Evolutionary conservation across 53 echinoderm and acorn worm genomes (phyloP).

Genomic region (Patiria pectinifera): DNA sequence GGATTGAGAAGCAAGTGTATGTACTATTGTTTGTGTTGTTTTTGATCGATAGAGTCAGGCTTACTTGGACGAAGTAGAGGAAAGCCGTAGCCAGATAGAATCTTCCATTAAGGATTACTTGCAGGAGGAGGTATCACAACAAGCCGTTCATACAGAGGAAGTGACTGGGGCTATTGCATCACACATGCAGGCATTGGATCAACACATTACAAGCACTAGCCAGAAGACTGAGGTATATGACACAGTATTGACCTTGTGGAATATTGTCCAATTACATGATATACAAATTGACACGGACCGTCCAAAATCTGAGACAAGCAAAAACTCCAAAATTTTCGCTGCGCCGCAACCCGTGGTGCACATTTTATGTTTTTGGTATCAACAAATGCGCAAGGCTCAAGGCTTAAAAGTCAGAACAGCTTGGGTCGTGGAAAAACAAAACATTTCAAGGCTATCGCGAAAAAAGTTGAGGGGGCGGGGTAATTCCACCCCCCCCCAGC

Average conservation of each 20-base stretch:
- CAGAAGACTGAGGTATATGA: conserved; percentile 38
- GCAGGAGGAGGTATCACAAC: conserved; percentile 30
- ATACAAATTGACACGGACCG: no score
- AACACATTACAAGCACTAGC: neutral
- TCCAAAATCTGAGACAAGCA: no score
- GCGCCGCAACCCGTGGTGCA: no score
- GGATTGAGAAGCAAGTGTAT: neutral
- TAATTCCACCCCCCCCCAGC: no score
- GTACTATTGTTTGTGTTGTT: neutral
- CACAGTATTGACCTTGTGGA: neutral
- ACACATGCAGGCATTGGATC: conserved; percentile 17
- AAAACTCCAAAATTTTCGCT: no score
- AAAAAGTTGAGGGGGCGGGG: no score
- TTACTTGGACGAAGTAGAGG: conserved; percentile 31
- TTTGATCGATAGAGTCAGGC: conserved; percentile 11
- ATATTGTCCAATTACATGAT: no score
- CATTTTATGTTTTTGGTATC: no score
- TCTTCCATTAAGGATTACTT: conserved; percentile 37
- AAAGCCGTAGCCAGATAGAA: conserved; percentile 40
- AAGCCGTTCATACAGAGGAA: conserved; percentile 12
- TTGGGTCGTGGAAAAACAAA: no score
- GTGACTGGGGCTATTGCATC: conserved; percentile 15
- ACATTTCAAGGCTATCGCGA: no score
- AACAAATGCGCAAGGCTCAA: no score
- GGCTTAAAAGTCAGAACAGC: no score